Base-by-base conservation (phyloP, 92 coral and sea anemone genomes). In the Epizoanthus rinbou region DNA sequence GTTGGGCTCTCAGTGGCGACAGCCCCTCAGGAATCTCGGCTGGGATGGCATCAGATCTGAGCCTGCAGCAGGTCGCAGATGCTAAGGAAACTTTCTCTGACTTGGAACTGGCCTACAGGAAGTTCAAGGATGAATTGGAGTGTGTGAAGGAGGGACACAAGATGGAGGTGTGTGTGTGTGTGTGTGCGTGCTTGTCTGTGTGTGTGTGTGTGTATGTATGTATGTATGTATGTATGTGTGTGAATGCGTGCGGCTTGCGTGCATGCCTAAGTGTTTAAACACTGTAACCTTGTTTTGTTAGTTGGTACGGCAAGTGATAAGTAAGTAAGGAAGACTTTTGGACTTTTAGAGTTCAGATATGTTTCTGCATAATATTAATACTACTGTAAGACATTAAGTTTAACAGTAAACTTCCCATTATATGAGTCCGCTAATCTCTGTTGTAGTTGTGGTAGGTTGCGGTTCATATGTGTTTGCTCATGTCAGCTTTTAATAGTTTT, bases 71-170 rank as follows among this genome's bases (percentile, higher is more conserved):
- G 81, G 79, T 80, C n/a, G 83, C 78, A 15, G 86, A 80, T 43
- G 86, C 89, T n/a, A 86, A 86, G 72, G 89, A 86, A 50, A 80
- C 89, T 1, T 80, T 86, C 78, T 80, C 84, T 35, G 82, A 86
- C 52, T 80, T 86, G 10, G 89, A 86, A 72, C 39, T 73, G 24
- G 69, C 83, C 64, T 86, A 85, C 86, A 86, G 86, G 84, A 45
- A 85, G 62, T 81, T 86, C 81, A 84, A 80, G 50, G 83, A 80
- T 47, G 89, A 86, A 64, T 75, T 86, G 43, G 89, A 86, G 35
- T 22, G 76, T 73, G 43, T 86, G 68, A 86, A 81, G 24, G 89
- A 81, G 39, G 71, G 76, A 43, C 86, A 86, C 71, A 84, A 84
- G 81, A 81, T 81, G 18, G 89, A 86, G 86, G 89, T 86, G 72